phyloP scores from a whole-genome alignment of 2,797 vertebrate species.

The Anomalospiza imberbis region DNA sequence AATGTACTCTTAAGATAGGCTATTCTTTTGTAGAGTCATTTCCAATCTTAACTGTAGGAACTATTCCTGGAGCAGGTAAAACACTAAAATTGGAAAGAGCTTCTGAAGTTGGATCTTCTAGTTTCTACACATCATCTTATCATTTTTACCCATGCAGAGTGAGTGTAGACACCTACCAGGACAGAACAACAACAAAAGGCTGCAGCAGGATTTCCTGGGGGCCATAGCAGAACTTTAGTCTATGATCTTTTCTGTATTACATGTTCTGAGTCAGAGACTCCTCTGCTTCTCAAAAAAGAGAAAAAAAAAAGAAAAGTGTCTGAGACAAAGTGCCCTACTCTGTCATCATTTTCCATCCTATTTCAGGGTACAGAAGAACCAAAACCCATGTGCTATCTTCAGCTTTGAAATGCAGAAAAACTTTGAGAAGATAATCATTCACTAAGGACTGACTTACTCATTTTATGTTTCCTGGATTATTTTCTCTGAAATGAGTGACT shows the following conservation, averaged over 20 bases:
- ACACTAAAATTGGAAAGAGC: neutral
- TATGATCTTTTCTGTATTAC: neutral
- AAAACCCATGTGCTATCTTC: neutral
- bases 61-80: neutral
- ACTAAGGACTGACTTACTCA: neutral
- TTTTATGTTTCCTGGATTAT: neutral
- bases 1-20: neutral
- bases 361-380: neutral
- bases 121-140: neutral
- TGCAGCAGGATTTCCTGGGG: neutral
- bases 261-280: neutral
- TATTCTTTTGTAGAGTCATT: neutral
- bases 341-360: neutral
- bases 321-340: neutral
- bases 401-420: neutral
- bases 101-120: neutral
- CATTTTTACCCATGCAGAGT: neutral
- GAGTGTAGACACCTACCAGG: neutral
- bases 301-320: neutral
- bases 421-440: neutral
- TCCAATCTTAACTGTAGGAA: neutral
- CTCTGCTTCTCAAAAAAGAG: neutral
- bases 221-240: neutral
- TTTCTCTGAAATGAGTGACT: neutral
- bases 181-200: neutral